Base-by-base conservation (phyloP, 2,888 invertebrate genomes). In the Eudasyphora cyanicolor region DNA sequence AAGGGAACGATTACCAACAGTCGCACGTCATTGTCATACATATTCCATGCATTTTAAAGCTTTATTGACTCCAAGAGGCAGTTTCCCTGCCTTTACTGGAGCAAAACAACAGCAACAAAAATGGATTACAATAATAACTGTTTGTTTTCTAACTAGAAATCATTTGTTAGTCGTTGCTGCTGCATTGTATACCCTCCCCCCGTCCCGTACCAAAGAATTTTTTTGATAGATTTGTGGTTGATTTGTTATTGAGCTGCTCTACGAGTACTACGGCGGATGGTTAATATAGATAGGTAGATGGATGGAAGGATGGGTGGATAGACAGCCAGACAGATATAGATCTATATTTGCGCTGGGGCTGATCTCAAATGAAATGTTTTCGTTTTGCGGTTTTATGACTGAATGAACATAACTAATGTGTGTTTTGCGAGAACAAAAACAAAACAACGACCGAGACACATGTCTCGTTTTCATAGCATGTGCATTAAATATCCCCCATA, bases 301-400 rank as follows among this genome's bases (percentile, higher is more conserved):
- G 60, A 60, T 21, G 21, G 54, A 1, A 12, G 21, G 21, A 54
- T 19, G 24, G 64, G 21, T 29, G n/a, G 64, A 38, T 21, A 64
- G 64, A 35, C 62, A 62, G 62, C 10, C 32, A 62, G 62, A 64
- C 64, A 64, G 35, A 64, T 21, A 64, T 64, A 64, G 64, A 64
- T 64, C 64, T 64, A 64, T 64, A 64, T 64, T 64, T 64, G 32
- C 64, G 64, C 64, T 38, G 64, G n/a, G n/a, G 54, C 54, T 38
- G 64, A 64, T 82, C 79, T 82, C 73, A 60, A 82, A 74, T 84
- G 60, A 80, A 82, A 77, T 77, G 62, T 78, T 83, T 75, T 84
- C 74, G 54, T 71, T 64, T 79, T 87, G 88, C 74, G 87, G 87
- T 88, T 87, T 87, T 69, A 86, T 87, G 86, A 87, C 86, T 87